Evolutionary conservation across 2,797 vertebrate genomes (phyloP), one percentile per base, ranked within the genome.

Genomic region (Rallus crepitans): DNA sequence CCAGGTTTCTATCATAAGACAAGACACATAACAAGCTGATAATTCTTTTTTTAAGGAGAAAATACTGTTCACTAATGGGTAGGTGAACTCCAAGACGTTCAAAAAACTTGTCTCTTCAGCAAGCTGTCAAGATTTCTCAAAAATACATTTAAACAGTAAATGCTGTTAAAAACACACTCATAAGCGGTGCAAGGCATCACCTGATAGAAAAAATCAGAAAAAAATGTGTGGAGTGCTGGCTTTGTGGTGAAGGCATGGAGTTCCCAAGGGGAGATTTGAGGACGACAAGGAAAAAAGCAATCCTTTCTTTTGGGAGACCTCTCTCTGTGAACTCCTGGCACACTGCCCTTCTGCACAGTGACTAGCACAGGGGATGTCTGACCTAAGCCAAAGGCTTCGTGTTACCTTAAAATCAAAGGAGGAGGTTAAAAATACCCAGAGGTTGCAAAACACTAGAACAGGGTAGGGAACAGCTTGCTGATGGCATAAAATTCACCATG

Each of bases 401-500:
- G 39, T 35, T 64, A 42, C n/a, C n/a, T 81, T 78, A 63, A 78
- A 70, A 75, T n/a, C 40, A 78, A 45, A 47, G 8, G 87, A 78
- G 11, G 24, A 91, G n/a, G 20, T 40, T 66, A 66, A 95, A 88
- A 77, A 55, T 20, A 83, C 10, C 35, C 53, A 73, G 21, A 66
- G 30, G 35, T 2, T 77, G 47, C 13, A 73, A 77, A 83, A 63
- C 9, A 6, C 40, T 77, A 7, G 7, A 82, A 60, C 15, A 55
- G 30, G 18, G 23, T 47, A 15, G 1, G 9, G 15, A 91, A 55
- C 1, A 3, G 35, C 39, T 87, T 48, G 55, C 12, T 37, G 6
- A 52, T 37, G 21, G 52, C 30, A 66, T 15, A 63, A 37, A 73
- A 31, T 3, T 50, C 1, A 1, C n/a, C 18, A n/a, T 0, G 4